Evolutionary conservation across 2,888 invertebrate species (phyloP).

Genomic region (Nomada goodeniana): DNA sequence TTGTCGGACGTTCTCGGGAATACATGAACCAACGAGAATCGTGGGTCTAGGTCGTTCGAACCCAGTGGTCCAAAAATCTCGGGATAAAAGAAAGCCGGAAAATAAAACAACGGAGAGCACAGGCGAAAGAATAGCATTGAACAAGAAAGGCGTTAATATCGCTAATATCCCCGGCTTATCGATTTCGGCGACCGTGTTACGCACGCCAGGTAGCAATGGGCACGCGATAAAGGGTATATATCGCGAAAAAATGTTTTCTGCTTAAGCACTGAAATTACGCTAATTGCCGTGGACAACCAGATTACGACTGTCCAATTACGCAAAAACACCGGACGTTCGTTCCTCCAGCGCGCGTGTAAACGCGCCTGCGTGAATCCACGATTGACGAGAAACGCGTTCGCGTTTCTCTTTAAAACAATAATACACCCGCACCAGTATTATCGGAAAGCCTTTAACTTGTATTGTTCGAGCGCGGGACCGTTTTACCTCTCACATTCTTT

Average conservation of each 20-base stretch:
- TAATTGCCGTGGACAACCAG: conserved; percentile 49
- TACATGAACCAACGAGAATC: background rate
- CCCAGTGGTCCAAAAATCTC: background rate
- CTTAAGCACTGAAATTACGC: conserved; percentile 62
- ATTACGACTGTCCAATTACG: conserved; percentile 38
- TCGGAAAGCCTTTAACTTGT: background rate
- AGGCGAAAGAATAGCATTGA: background rate
- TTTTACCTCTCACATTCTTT: conserved; percentile 8
- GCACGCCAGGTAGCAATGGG: conserved; percentile 45
- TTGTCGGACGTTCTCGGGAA: background rate
- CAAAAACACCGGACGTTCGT: conserved; percentile 14
- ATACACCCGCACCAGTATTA: background rate
- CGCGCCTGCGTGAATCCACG: background rate
- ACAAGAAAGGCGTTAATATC: conserved; percentile 65
- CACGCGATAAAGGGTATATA: conserved; percentile 54
- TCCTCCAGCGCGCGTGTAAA: background rate
- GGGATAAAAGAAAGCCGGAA: too few species aligned
- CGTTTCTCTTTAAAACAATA: background rate
- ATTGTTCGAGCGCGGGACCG: background rate
- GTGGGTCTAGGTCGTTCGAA: background rate
- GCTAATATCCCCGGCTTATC: conserved; percentile 70
- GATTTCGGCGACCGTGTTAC: conserved; percentile 56
- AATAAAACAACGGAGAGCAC: background rate
- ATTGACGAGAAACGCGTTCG: conserved; percentile 10
- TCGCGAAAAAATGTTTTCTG: conserved; percentile 50